Percentiles rank a stretch among this genome's conserved stretches.
These are phyloP conservation scores for Cynoglossus semilaevis DNA, from an alignment of 2,113 vertebrate species.

Conservation along the genomic window DNA sequence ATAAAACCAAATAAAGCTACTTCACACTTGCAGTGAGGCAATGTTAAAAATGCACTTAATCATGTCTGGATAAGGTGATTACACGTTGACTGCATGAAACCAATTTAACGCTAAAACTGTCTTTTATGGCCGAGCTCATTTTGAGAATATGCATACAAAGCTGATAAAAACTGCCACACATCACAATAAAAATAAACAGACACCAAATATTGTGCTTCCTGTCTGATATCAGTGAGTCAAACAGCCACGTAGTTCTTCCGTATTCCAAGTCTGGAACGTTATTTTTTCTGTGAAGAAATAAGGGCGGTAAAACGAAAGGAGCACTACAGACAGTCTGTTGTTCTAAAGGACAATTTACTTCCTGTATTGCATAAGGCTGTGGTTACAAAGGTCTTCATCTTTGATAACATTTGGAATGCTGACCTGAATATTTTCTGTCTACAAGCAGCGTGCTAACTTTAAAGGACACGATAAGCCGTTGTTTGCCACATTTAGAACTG, in stretches of 20 bases:
- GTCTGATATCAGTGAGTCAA: too few species aligned
- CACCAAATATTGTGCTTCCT: neutral
- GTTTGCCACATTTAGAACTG: slow-evolving; percentile 21
- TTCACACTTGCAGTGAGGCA: slow-evolving; percentile 51
- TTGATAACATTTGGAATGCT: slow-evolving; percentile 1
- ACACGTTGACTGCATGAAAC: slow-evolving; percentile 29
- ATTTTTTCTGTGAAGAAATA: slow-evolving; percentile 54
- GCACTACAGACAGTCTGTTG: slow-evolving; percentile 1
- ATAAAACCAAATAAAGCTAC: slow-evolving; percentile 65
- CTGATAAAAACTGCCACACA: neutral
- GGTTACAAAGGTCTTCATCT: slow-evolving; percentile 6
- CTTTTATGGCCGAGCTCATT: slow-evolving; percentile 11
- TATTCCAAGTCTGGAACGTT: slow-evolving; percentile 43
- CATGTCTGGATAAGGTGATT: slow-evolving; percentile 37
- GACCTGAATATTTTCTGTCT: slow-evolving; percentile 2
- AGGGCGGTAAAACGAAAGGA: slow-evolving; percentile 13
- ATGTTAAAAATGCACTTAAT: slow-evolving; percentile 46
- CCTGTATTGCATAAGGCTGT: neutral
- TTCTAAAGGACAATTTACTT: neutral
- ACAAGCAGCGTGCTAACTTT: slow-evolving; percentile 7
- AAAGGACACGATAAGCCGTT: slow-evolving; percentile 2
- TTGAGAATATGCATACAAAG: neutral
- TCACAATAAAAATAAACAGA: neutral
- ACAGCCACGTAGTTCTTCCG: slow-evolving; percentile 19
- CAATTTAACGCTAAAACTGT: slow-evolving; percentile 10